These are phyloP conservation scores for Alouatta palliata DNA, from an alignment of 2,113 vertebrate genomes.

Conservation along the genomic window DNA sequence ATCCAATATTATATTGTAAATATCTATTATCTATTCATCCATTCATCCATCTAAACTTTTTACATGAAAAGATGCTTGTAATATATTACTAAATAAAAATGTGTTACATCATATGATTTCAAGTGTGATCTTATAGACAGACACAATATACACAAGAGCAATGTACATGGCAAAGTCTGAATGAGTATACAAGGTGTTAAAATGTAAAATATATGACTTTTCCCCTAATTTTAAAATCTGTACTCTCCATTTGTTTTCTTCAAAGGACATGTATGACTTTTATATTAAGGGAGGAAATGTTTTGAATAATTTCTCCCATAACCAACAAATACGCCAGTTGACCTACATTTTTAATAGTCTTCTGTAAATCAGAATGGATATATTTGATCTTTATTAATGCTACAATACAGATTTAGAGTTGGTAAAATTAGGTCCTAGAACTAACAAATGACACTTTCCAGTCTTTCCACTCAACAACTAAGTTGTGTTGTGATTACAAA, in stretches of 20 bases:
- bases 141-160: not conserved
- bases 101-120: not conserved
- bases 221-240: not conserved
- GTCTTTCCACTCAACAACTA: not conserved
- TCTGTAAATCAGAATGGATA: not conserved
- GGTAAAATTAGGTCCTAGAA: not conserved
- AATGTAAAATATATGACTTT: not conserved
- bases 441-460: not conserved
- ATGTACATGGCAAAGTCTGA: not conserved
- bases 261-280: not conserved
- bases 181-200: not conserved
- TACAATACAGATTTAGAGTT: not conserved
- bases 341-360: not conserved
- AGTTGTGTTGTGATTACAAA: not conserved
- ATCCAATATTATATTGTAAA: not conserved
- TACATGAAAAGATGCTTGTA: not conserved
- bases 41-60: not conserved
- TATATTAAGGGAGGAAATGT: not conserved
- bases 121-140: not conserved
- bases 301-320: not conserved
- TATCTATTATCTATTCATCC: not conserved
- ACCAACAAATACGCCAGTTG: not conserved
- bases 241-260: slow-evolving; percentile 7
- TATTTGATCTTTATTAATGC: not conserved
- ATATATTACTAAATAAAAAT: not conserved